These are phyloP conservation scores for Beris morrisii DNA, from an alignment of 2,888 invertebrate genomes.

Conservation along the genomic window DNA sequence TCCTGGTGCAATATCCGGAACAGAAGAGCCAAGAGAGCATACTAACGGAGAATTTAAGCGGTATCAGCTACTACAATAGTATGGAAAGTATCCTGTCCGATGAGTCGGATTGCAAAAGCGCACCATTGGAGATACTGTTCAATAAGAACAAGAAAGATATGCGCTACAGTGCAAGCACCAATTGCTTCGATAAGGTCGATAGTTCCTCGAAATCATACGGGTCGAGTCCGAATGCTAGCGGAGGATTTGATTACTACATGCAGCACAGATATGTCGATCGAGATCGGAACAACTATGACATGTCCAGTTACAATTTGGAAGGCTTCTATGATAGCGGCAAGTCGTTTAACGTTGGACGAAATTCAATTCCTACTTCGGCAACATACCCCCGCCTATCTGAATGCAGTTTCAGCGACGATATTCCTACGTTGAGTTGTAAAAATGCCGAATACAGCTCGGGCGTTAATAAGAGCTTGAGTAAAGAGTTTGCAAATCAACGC, in stretches of 20 bases:
- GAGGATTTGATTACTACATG: conserved; percentile 61
- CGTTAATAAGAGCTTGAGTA: conserved; percentile 54
- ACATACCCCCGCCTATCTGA: conserved; percentile 36
- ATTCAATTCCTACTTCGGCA: conserved; percentile 29
- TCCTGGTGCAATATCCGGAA: conserved; percentile 63
- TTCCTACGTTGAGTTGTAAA: conserved; percentile 52
- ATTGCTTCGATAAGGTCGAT: conserved; percentile 58
- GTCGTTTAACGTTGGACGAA: conserved; percentile 6
- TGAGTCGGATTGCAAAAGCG: conserved; percentile 78
- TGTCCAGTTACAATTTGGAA: conserved; percentile 51
- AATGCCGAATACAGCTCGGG: conserved; percentile 53
- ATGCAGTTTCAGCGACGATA: conserved; percentile 46
- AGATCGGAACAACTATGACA: conserved; percentile 57
- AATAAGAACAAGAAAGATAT: conserved; percentile 47
- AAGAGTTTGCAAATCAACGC: conserved; percentile 55
- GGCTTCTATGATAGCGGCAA: conserved; percentile 42
- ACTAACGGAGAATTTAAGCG: conserved; percentile 71
- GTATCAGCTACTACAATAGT: conserved; percentile 70
- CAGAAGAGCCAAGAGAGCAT: conserved; percentile 77
- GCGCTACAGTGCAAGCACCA: conserved; percentile 55
- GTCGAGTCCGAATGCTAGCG: conserved; percentile 64
- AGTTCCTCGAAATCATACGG: conserved; percentile 65
- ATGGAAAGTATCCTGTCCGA: conserved; percentile 80
- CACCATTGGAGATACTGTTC: conserved; percentile 73
- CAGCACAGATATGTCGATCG: conserved; percentile 44